Base-by-base conservation (phyloP, 2,888 invertebrate species). In the Synanthedon myopaeformis region DNA sequence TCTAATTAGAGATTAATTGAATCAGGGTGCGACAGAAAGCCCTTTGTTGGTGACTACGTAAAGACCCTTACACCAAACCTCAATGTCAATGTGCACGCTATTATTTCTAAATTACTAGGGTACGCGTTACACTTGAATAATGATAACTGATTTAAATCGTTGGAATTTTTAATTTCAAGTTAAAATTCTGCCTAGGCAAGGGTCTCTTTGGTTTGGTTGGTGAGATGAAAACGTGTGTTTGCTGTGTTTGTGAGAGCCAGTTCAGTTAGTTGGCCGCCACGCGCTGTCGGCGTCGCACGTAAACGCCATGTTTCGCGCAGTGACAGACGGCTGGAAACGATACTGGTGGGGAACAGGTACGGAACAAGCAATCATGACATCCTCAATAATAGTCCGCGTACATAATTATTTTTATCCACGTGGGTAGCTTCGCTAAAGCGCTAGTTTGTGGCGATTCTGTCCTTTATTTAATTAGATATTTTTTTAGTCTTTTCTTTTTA, bases 301-400 rank as follows among this genome's bases (percentile, higher is more conserved):
- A 62, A 49, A 60, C 74, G 75, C 64, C 54, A 86, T 86, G 86
- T 83, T 87, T 57, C 87, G 87, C 67, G 79, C 81, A 58, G 80
- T 87, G 60, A 70, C 80, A 54, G 84, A 85, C 64, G 69, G 80
- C 61, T 87, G 87, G 87, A 86, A 85, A 69, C 79, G 81, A 61
- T 87, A 82, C 66, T 87, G 86, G 86, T 86, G 86, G 85, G 87
- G 87, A 67, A 79, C 85, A 85, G 87, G 87, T 87, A 84, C 76
- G 81, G 75, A 80, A 79, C 72, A 62, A 73, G 66, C 70, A 74
- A 81, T 80, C 70, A 76, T 65, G 60, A 74, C 75, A 72, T 79
- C 79, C 79, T 79, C 74, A 72, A 73, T 77, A 74, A 72, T 14
- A 74, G 72, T 14, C 49, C 49, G 10, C 17, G 17, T 17, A 23